phyloP scores from a whole-genome alignment of 2,888 invertebrate genomes.

The Nephrotoma guestfalica region DNA sequence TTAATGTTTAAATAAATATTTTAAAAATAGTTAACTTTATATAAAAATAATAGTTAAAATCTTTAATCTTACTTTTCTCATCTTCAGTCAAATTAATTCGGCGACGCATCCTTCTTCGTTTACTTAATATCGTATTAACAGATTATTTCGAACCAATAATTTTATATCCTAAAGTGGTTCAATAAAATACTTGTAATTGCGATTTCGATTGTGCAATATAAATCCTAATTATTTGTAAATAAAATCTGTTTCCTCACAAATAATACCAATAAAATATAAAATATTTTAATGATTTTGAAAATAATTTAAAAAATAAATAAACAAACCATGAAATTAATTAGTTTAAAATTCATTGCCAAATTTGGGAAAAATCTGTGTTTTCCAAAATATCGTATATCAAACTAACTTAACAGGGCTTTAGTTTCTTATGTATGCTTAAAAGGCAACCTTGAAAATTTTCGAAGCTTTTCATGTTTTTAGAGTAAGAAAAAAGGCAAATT shows the following conservation, averaged over 20 bases:
- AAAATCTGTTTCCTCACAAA: background rate
- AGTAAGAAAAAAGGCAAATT: too few relatives aligned
- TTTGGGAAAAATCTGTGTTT: background rate
- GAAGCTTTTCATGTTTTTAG: too few relatives aligned
- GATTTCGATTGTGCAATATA: background rate
- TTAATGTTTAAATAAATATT: background rate
- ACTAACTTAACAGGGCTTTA: background rate
- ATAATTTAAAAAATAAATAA: background rate
- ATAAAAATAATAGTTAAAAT: background rate
- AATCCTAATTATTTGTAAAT: background rate
- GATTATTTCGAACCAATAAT: background rate
- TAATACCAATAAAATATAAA: background rate
- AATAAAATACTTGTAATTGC: background rate
- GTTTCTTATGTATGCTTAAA: too few relatives aligned
- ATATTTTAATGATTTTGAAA: background rate
- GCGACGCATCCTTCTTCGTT: background rate
- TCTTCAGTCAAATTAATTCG: background rate
- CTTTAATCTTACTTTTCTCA: background rate
- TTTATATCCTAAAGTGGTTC: background rate
- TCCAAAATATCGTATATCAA: background rate
- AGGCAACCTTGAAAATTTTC: too few relatives aligned
- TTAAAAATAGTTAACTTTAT: background rate
- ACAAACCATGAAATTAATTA: background rate
- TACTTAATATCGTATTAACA: background rate
- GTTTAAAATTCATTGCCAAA: background rate